Evolutionary conservation across 2,888 invertebrate genomes (phyloP).

Genomic region (Cactoblastis cactorum): DNA sequence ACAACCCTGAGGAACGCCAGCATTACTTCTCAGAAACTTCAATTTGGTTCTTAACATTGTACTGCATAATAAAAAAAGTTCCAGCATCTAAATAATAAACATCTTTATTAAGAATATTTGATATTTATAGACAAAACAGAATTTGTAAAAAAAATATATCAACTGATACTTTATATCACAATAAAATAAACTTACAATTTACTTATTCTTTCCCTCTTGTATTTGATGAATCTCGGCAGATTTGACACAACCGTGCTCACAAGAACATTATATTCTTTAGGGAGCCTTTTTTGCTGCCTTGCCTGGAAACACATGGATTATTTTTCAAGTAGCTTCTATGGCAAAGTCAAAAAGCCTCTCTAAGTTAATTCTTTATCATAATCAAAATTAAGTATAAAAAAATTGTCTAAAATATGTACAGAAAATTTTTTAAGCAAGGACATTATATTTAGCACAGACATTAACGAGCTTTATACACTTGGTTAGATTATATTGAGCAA

Average conservation of each 20-base stretch:
- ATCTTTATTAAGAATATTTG: conserved; percentile 12
- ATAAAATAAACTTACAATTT: conserved; percentile 37
- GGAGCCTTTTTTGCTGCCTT: conserved; percentile 80
- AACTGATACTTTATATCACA: conserved; percentile 4
- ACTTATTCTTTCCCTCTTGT: conserved; percentile 76
- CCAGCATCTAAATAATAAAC: background rate
- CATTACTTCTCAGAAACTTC: no score
- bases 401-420: no score
- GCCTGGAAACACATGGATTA: conserved; percentile 64
- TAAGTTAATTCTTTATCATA: no score
- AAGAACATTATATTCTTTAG: conserved; percentile 84
- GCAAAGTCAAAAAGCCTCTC: no score
- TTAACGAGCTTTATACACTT: no score
- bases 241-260: conserved; percentile 85
- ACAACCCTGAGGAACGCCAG: no score
- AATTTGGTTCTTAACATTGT: no score
- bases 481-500: no score
- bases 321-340: background rate
- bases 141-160: conserved; percentile 9
- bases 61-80: background rate
- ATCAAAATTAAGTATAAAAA: no score
- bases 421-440: no score
- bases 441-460: no score
- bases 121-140: conserved; percentile 4
- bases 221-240: conserved; percentile 84